Evolutionary conservation across 2,888 invertebrate species (phyloP).

Genomic region (Drosophila suboccidentalis): DNA sequence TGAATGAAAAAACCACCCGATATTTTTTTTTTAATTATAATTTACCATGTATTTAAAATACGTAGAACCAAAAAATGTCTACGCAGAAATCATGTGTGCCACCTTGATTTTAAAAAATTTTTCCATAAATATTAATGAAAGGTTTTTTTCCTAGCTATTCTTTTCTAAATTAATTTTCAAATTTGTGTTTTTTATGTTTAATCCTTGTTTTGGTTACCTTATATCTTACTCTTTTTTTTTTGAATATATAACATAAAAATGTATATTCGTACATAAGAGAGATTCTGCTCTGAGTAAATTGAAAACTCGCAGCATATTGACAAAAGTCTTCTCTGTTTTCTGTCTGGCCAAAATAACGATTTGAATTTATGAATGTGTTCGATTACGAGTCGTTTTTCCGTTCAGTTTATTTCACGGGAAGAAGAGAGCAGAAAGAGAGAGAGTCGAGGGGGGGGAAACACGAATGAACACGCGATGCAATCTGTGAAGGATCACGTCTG

Average conservation of each 20-base stretch:
- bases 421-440: slow-evolving; percentile 2
- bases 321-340: slow-evolving; percentile 15
- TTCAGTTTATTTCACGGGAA: slow-evolving; percentile 58
- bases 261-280: background rate
- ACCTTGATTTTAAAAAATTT: too few species aligned
- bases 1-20: too few species aligned
- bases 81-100: too few species aligned
- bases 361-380: slow-evolving; percentile 82
- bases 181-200: background rate
- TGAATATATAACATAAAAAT: too few species aligned
- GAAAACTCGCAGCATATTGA: slow-evolving; percentile 63
- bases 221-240: background rate
- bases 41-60: too few species aligned
- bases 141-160: too few species aligned
- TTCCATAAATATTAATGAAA: too few species aligned
- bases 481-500: slow-evolving; percentile 81
- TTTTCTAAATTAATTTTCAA: background rate
- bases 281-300: slow-evolving; percentile 45
- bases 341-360: slow-evolving; percentile 45
- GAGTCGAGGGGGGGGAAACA: background rate
- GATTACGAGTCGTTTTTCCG: slow-evolving; percentile 43
- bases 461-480: slow-evolving; percentile 75
- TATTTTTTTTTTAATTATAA: too few species aligned
- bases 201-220: background rate
- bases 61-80: too few species aligned